Conservation (phyloP, 2,888 invertebrate species). For the Lycia hirtaria region DNA sequence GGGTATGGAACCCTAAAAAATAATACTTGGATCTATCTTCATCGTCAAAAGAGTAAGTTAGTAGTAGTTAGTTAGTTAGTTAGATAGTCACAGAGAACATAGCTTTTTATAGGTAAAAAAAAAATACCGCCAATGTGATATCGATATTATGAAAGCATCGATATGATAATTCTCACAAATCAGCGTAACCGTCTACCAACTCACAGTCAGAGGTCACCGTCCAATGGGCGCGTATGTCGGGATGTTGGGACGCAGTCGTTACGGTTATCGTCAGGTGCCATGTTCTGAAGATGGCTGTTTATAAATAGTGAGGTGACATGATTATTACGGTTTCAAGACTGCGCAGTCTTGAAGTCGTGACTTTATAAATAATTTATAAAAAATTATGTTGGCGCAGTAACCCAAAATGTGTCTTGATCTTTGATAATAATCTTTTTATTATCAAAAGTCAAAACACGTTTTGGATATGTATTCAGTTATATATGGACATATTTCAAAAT, state of each 20-base stretch:
- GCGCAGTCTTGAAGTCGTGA: not conserved
- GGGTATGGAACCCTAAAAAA: too few species aligned
- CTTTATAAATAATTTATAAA: not conserved
- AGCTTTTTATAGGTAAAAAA: not conserved
- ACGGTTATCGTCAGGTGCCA: conserved; percentile 18
- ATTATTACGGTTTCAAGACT: too few species aligned
- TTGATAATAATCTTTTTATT: too few species aligned
- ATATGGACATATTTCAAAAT: too few species aligned
- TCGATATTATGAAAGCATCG: not conserved
- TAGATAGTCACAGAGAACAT: not conserved
- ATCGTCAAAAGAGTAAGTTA: too few species aligned
- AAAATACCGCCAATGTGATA: not conserved
- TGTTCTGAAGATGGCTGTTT: conserved; percentile 14
- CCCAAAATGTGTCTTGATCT: too few species aligned
- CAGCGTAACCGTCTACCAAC: conserved; percentile 13
- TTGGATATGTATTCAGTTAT: too few species aligned
- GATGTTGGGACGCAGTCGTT: conserved; percentile 15
- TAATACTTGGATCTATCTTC: too few species aligned
- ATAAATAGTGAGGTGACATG: conserved; percentile 6
- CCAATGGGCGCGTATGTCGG: conserved; percentile 1
- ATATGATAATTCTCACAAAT: conserved; percentile 5
- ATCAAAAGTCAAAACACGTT: too few species aligned
- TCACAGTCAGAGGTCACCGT: conserved; percentile 20
- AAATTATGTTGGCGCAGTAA: too few species aligned
- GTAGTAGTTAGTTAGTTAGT: too few species aligned